Base-by-base conservation (phyloP, 1,140 invertebrate species). In the Drosophila orena region DNA sequence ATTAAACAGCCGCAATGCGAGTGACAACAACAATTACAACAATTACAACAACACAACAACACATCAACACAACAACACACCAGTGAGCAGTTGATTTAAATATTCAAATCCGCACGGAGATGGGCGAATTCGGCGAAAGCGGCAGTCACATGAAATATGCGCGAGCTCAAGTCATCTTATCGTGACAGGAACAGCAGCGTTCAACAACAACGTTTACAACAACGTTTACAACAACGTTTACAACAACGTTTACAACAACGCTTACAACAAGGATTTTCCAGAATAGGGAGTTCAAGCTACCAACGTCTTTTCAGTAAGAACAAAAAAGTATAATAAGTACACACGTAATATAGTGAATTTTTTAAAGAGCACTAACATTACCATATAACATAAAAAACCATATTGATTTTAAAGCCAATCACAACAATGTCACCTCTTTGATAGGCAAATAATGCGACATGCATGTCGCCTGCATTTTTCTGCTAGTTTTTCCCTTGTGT, bases 1-100 rank as follows among this genome's bases (percentile, higher is more conserved):
- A 79, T 80, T 80, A 80, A 80, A 79, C 78, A 61, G 77, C 71
- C 71, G 57, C 71, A 61, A 60, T 42, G 62, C 53, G 49, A 53
- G 65, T 71, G 75, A 74, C 60, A 44, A 61, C 54, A 47, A 56
- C 42, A 20, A 59, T 50, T 50, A 34, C 30, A 42, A 7, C 42
- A 20, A 59, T 50, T 60, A 34, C 30, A 42, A 7, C 34, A 37
- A 12, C 2, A 30, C 30, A 30, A 30, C 8, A 30, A 30, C 8
- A 10, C 30, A 30, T 30, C 30, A 30, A 30, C 27, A 15, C 38
- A 40, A 24, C 43, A 14, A 10, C n/a, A 54, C 57, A n/a, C n/a
- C 24, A 20, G 40, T n/a, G 40, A 44, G 40, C 49, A 54, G 61
- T 73, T 80, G 66, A 80, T 79, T 80, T 79, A 79, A 40, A 68